A percentile compares a stretch with the other conserved stretches of the same genome.
Conservation (phyloP, 2,113 vertebrate species). For the Leptobrachium ailaonicum region DNA sequence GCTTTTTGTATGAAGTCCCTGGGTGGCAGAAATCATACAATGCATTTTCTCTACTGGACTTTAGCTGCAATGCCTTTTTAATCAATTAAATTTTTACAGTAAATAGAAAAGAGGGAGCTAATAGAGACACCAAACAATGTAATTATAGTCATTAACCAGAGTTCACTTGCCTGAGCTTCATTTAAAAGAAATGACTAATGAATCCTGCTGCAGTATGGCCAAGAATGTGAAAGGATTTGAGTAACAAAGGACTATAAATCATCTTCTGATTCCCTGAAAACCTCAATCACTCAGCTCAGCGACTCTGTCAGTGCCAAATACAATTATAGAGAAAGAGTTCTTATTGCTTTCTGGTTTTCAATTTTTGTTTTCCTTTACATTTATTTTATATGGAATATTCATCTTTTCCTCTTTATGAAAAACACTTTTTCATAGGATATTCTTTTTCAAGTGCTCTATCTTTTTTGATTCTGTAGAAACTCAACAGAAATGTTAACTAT, state of each 20-base stretch:
- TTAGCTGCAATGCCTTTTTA: background rate
- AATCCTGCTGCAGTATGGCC: slow-evolving; percentile 18
- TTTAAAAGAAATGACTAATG: slow-evolving; percentile 43
- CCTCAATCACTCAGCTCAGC: slow-evolving; percentile 29
- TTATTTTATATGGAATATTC: too few relatives aligned
- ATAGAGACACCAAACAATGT: slow-evolving; percentile 20
- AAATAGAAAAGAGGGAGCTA: slow-evolving; percentile 16
- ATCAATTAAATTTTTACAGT: slow-evolving; percentile 29
- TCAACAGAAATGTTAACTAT: too few relatives aligned
- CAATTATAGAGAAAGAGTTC: background rate
- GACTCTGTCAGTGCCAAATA: slow-evolving; percentile 2
- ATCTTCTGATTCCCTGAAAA: slow-evolving; percentile 33
- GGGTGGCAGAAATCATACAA: slow-evolving; percentile 28
- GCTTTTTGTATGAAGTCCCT: slow-evolving; percentile 12
- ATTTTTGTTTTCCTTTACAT: background rate
- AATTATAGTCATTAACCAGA: slow-evolving; percentile 36
- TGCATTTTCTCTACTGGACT: background rate
- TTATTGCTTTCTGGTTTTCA: background rate
- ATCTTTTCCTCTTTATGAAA: too few relatives aligned
- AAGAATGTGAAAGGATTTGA: slow-evolving; percentile 39
- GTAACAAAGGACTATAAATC: slow-evolving; percentile 47
- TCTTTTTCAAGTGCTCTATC: too few relatives aligned
- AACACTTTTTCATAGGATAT: too few relatives aligned
- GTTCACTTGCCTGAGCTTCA: slow-evolving; percentile 40
- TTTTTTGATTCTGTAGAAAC: too few relatives aligned